These are phyloP conservation scores for Hirtodrosophila duncani DNA, from an alignment of 2,888 invertebrate genomes.

Conservation along the genomic window DNA sequence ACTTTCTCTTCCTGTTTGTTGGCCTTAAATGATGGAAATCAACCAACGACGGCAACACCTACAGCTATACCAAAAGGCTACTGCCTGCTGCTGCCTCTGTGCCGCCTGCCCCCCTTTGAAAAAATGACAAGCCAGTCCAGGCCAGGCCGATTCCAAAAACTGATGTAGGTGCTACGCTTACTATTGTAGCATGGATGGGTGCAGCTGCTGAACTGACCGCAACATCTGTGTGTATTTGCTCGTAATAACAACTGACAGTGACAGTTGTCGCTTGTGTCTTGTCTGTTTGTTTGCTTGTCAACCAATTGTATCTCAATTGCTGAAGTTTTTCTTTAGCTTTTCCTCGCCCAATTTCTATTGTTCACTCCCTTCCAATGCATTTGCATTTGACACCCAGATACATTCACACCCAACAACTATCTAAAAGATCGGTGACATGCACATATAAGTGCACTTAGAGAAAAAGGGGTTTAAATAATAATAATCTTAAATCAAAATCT, in stretches of 20 bases:
- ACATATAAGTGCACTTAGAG: no score
- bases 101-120: neutral
- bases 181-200: conserved; percentile 11
- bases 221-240: neutral
- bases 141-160: no score
- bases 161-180: no score
- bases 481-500: no score
- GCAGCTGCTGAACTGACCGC: conserved; percentile 16
- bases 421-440: no score
- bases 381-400: no score
- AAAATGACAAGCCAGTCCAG: no score
- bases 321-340: conserved; percentile 9
- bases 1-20: conserved; percentile 72
- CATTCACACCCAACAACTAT: no score
- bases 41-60: conserved; percentile 15
- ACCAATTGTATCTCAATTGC: conserved; percentile 34
- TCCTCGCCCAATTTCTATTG: neutral
- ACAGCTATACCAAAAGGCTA: conserved; percentile 11
- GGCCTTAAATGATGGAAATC: conserved; percentile 64
- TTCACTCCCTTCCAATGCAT: conserved; percentile 8
- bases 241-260: conserved; percentile 62
- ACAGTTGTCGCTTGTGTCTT: conserved; percentile 44
- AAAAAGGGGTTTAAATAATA: no score
- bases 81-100: conserved; percentile 14
- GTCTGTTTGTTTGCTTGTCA: conserved; percentile 16